Conservation (phyloP, 2,888 invertebrate species). For the Aporophyla lueneburgensis region DNA sequence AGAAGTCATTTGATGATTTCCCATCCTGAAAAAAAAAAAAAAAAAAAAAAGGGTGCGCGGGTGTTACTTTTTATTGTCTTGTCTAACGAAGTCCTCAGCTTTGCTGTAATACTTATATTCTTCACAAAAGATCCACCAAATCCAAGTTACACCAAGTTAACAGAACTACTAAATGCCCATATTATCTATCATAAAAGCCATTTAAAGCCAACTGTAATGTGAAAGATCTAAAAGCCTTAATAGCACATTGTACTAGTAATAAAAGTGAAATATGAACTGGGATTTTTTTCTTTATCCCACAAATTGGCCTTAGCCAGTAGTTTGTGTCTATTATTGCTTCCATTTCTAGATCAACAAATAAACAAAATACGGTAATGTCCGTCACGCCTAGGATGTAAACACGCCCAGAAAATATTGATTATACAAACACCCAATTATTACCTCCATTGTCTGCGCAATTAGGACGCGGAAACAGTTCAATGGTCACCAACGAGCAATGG, state of each 20-base stretch:
- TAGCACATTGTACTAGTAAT: constrained; percentile 37
- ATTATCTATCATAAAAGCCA: constrained; percentile 7
- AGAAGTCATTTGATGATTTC: too few species aligned
- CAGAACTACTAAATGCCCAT: background rate
- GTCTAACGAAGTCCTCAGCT: background rate
- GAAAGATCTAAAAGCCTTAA: constrained; percentile 32
- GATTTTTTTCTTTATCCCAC: constrained; percentile 10
- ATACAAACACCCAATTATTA: constrained; percentile 39
- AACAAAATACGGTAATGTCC: constrained; percentile 38
- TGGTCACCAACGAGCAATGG: constrained; percentile 42
- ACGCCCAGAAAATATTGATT: constrained; percentile 37
- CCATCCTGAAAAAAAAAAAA: too few species aligned
- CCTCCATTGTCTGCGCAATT: constrained; percentile 48
- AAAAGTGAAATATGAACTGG: constrained; percentile 45
- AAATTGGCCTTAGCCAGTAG: constrained; percentile 19
- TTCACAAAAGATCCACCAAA: background rate
- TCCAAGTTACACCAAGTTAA: background rate
- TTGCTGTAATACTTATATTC: constrained; percentile 5
- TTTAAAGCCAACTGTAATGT: constrained; percentile 23
- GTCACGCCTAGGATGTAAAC: constrained; percentile 34
- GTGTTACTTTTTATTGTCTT: constrained; percentile 24
- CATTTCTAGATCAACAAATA: constrained; percentile 38
- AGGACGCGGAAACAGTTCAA: constrained; percentile 22
- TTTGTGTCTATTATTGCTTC: constrained; percentile 15
- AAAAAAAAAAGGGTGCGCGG: too few species aligned